Evolutionary conservation across 2,888 invertebrate genomes (phyloP).

Genomic region (Campopleginae sp.): DNA sequence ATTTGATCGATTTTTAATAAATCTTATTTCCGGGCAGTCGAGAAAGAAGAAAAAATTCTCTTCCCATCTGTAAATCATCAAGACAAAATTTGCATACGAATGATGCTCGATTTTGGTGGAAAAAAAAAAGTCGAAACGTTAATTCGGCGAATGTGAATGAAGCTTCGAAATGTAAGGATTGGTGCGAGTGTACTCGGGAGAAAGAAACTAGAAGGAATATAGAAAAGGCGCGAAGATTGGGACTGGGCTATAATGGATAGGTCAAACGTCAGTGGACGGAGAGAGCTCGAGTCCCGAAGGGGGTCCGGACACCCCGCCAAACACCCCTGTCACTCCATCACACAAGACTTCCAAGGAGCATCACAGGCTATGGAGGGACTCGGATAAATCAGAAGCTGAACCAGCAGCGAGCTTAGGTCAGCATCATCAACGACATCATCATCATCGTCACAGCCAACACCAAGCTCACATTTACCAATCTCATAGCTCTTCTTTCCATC

Average conservation of each 20-base stretch:
- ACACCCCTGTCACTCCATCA: constrained; percentile 83
- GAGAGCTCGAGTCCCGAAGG: constrained; percentile 80
- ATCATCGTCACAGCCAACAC: constrained; percentile 76
- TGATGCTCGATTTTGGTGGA: too few species aligned
- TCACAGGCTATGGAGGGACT: constrained; percentile 80
- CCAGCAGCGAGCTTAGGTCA: constrained; percentile 82
- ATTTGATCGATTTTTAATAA: too few species aligned
- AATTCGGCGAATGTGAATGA: constrained; percentile 3
- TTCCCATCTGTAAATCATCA: too few species aligned
- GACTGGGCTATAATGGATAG: constrained; percentile 84
- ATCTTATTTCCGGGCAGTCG: too few species aligned
- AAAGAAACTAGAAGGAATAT: constrained; percentile 73
- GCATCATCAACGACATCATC: constrained; percentile 84
- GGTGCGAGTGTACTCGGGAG: constrained; percentile 68
- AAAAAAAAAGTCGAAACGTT: too few species aligned
- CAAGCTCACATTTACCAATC: constrained; percentile 85
- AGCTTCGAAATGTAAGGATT: constrained; percentile 72
- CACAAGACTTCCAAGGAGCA: constrained; percentile 80
- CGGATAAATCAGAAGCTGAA: constrained; percentile 78
- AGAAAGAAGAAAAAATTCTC: too few species aligned
- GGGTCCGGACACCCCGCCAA: constrained; percentile 83
- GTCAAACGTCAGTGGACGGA: constrained; percentile 83
- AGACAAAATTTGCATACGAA: too few species aligned
- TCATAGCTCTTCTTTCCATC: constrained; percentile 85
- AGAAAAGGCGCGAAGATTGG: constrained; percentile 80